Evolutionary conservation across 2,888 invertebrate species (phyloP), one percentile per base, ranked within the genome.

Genomic region (Microctonus brassicae): DNA sequence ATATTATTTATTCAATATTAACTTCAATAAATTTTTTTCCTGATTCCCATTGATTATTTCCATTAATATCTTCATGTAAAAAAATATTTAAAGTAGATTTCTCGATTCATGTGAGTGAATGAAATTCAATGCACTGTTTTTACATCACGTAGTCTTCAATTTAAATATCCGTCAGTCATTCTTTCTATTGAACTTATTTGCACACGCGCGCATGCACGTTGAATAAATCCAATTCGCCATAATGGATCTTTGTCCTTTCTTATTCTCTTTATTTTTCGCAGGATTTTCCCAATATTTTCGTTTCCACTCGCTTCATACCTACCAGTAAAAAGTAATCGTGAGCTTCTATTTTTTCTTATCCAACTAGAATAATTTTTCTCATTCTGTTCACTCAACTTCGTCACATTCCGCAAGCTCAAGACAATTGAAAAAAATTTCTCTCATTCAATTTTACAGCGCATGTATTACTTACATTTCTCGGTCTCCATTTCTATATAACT

Each of bases 261-360:
- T 47, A 17, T 6, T n/a, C 9, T 47, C 13, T 22, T 20, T 26
- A 11, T 42, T 57, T 64, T 70, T 52, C 33, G 29, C 34, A 13
- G 58, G 47, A 70, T 64, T 64, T 64, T 34, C 53, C 47, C 57
- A 70, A 64, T 64, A 70, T 55, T 66, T 57, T 57, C 17, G 26
- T 39, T 57, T 66, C 26, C 66, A 36, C 39, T 57, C 26, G 9
- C 34, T 3, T 6, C 29, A 57, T 24, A 47, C 6, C 47, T n/a
- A 47, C 55, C 39, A 7, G 17, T 58, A 34, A 33, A 58, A 58
- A 57, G n/a, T 57, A 57, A 58, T 58, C 7, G 58, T 17, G 7
- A 5, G n/a, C 3, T 7, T 17, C 17, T 17, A 6, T 17, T 47
- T 4, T 7, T 47, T 20, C 7, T n/a, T 9, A 47, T 47, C 1